A percentile compares a stretch with the other conserved stretches of the same genome.
phyloP scores from a whole-genome alignment of 2,888 invertebrate species.

The Ormyrus nitidulus region DNA sequence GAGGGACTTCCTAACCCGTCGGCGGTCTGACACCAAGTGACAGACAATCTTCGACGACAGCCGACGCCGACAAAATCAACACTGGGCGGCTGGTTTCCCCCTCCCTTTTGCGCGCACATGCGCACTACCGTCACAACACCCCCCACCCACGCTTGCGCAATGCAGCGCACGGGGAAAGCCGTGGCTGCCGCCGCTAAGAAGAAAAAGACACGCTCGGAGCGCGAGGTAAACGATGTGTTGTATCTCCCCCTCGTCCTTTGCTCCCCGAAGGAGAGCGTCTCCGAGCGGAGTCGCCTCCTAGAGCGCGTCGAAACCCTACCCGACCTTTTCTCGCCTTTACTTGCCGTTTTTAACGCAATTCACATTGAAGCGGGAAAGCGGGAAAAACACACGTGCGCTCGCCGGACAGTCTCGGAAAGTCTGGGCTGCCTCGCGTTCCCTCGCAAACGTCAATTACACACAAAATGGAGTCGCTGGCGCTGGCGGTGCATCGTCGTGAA shows the following conservation, averaged over 20 bases:
- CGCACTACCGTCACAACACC: not conserved
- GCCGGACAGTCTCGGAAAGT: not conserved
- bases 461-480: slow-evolving; percentile 61
- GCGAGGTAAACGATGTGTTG: slow-evolving; percentile 22
- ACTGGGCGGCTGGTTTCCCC: not conserved
- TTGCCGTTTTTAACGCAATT: too few species aligned
- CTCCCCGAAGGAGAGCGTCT: slow-evolving; percentile 15
- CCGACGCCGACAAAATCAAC: too few species aligned
- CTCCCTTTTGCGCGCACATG: not conserved
- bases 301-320: not conserved
- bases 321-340: too few species aligned
- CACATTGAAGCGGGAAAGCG: too few species aligned
- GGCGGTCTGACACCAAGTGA: not conserved
- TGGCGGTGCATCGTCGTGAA: slow-evolving; percentile 59
- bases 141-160: slow-evolving; percentile 45
- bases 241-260: not conserved
- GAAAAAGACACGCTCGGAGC: slow-evolving; percentile 29
- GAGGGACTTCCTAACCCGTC: not conserved
- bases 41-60: not conserved
- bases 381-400: slow-evolving; percentile 5
- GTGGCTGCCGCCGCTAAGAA: slow-evolving; percentile 1
- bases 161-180: slow-evolving; percentile 22
- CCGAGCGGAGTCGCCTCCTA: too few species aligned
- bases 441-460: slow-evolving; percentile 62
- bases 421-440: slow-evolving; percentile 50